Evolutionary conservation across 2,888 invertebrate genomes (phyloP).

Genomic region (Hirtodrosophila histrioides): DNA sequence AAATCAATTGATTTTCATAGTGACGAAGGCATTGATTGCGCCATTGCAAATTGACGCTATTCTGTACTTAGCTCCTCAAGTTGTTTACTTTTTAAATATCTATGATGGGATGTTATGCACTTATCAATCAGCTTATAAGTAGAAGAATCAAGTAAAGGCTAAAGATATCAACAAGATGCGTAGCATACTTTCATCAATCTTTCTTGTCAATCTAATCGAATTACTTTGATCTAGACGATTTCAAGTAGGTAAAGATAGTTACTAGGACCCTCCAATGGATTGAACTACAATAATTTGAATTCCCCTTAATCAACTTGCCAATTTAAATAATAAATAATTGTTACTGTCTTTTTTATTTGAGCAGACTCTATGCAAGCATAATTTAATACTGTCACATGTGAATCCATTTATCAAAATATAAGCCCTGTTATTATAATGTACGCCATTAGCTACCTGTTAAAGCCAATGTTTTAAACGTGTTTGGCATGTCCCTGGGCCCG

Average conservation of each 20-base stretch:
- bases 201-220: conserved; percentile 19
- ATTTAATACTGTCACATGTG: conserved; percentile 9
- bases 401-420: conserved; percentile 30
- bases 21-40: conserved; percentile 74
- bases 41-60: conserved; percentile 28
- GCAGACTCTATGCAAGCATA: not conserved
- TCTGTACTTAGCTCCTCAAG: not conserved
- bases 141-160: conserved; percentile 28
- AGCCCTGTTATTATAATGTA: conserved; percentile 26
- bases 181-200: conserved; percentile 12
- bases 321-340: no score
- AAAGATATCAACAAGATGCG: conserved; percentile 12
- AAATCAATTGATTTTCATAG: conserved; percentile 73
- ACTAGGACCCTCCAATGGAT: no score
- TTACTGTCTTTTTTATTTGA: no score
- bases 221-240: conserved; percentile 1
- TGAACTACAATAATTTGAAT: no score
- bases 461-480: conserved; percentile 18
- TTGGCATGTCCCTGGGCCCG: conserved; percentile 9
- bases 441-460: conserved; percentile 28
- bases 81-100: conserved; percentile 10
- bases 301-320: no score
- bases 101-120: conserved; percentile 10
- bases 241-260: no score
- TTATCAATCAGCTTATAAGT: conserved; percentile 29